Evolutionary conservation across 2,888 invertebrate species (phyloP).

Genomic region (Cheilosia vernalis): DNA sequence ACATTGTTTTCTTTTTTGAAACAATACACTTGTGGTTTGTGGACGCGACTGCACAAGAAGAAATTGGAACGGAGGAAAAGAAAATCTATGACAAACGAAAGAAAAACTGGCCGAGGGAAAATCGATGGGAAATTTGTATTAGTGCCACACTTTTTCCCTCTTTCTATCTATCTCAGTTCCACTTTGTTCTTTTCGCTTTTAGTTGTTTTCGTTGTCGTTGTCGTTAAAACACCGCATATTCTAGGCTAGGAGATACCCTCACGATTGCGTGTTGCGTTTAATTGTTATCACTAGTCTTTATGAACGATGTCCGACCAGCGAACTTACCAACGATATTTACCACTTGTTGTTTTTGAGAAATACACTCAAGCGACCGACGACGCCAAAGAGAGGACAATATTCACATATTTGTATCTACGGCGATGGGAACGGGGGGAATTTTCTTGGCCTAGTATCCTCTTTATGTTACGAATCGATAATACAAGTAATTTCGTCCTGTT

Average conservation of each 20-base stretch:
- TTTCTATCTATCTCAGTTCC: constrained; percentile 38
- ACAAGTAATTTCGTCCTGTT: constrained; percentile 27
- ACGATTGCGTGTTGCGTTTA: constrained; percentile 73
- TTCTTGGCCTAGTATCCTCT: constrained; percentile 22
- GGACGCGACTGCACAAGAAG: constrained; percentile 37
- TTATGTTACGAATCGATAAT: constrained; percentile 39
- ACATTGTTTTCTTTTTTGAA: constrained; percentile 19
- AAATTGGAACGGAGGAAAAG: constrained; percentile 3
- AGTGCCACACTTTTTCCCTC: constrained; percentile 43
- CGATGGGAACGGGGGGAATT: background rate
- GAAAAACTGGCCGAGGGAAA: constrained; percentile 55
- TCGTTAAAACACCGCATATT: constrained; percentile 64
- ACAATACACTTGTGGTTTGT: constrained; percentile 61
- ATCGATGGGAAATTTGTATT: constrained; percentile 70
- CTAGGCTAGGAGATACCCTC: constrained; percentile 43
- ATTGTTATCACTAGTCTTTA: constrained; percentile 65
- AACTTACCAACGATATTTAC: constrained; percentile 42
- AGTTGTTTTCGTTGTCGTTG: constrained; percentile 49
- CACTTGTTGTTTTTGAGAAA: constrained; percentile 65
- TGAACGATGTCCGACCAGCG: constrained; percentile 40
- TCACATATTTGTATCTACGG: constrained; percentile 19
- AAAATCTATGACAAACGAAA: constrained; percentile 24
- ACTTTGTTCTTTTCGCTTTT: constrained; percentile 42
- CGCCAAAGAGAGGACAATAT: constrained; percentile 25
- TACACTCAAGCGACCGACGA: constrained; percentile 7